Conservation (phyloP, 2,113 vertebrate species). For the Caretta caretta region DNA sequence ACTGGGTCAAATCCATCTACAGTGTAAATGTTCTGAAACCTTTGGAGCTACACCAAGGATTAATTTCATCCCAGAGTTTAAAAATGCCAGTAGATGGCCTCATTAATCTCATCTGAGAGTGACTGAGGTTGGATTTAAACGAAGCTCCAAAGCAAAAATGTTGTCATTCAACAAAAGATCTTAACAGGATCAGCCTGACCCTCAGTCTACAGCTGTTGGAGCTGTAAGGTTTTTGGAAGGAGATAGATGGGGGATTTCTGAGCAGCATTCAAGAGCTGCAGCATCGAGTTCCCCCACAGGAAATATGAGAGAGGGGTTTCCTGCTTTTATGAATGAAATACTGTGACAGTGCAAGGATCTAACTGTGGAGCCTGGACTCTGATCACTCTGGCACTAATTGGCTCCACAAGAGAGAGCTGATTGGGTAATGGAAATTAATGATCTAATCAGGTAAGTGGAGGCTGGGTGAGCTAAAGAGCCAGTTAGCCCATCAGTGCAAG, state of each 20-base stretch:
- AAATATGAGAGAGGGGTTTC: not conserved
- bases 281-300: not conserved
- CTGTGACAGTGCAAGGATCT: not conserved
- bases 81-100: not conserved
- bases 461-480: not conserved
- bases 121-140: rapidly evolving
- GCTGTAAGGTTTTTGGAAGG: not conserved
- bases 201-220: not conserved
- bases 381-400: not conserved
- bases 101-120: not conserved
- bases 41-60: not conserved
- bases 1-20: not conserved
- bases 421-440: not conserved
- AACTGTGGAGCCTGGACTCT: not conserved
- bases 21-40: not conserved
- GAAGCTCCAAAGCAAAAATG: not conserved
- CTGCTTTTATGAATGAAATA: not conserved
- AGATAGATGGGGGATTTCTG: not conserved
- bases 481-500: not conserved
- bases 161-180: not conserved
- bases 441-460: not conserved
- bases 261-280: not conserved
- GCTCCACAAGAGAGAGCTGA: not conserved
- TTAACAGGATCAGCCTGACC: not conserved
- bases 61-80: not conserved